Base-by-base conservation (phyloP, 1,140 invertebrate species). In the Augochlora pura region DNA sequence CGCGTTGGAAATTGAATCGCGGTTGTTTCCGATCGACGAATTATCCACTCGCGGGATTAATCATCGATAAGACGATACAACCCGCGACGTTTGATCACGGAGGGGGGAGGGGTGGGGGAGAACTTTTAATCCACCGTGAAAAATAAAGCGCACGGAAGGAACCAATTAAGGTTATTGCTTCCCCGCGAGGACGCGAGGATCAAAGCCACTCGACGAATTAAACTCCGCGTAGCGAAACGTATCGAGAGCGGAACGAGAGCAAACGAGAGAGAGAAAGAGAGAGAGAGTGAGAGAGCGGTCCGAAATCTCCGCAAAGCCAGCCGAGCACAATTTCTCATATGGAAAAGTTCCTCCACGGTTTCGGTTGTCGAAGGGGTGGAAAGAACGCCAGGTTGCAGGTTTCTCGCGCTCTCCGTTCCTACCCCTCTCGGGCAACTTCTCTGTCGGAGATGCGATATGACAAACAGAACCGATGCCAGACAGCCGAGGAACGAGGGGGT, bases 331-430 rank as follows among this genome's bases (percentile, higher is more conserved):
- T 83, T 66, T 75, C 59, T 76, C 77, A 74, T 83, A 85, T 85
- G 75, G 76, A 83, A 83, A 85, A 85, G 83, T 85, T 85, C 59
- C 62, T 66, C 42, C 42, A 57, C 63, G 52, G 81, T 83, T 70
- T 46, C 68, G 18, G 70, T 25, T 25, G 59, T 23, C 60, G 59
- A 54, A 16, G 21, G 46, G 54, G 25, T 18, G 46, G 32, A 23
- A 39, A 64, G 63, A 66, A 59, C 42, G 59, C 16, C 42, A 68
- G 64, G 72, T 76, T 76, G 65, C 65, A 68, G 78, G 38, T 62
- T 67, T 60, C 73, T 82, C 77, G 69, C 80, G 54, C 27, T 62
- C 57, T 57, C 16, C 80, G n/a, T n/a, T 42, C 52, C n/a, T 27
- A 46, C 21, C 54, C n/a, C n/a, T 57, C 6, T 8, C 70, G 59